Evolutionary conservation across 2,888 invertebrate genomes (phyloP).

Genomic region (Uloborus plumipes): DNA sequence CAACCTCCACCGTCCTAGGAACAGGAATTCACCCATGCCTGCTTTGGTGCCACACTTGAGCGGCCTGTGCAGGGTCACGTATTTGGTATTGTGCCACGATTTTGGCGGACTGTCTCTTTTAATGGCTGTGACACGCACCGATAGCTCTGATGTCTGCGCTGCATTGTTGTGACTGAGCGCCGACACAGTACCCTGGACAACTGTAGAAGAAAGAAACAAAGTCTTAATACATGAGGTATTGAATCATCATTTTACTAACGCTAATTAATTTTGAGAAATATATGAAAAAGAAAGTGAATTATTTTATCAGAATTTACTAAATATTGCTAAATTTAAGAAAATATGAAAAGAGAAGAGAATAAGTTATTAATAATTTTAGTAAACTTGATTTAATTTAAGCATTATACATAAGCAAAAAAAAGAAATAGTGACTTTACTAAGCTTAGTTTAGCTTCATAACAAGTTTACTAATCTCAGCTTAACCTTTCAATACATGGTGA

Average conservation of each 20-base stretch:
- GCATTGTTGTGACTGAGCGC: slow-evolving; percentile 78
- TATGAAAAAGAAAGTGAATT: no score
- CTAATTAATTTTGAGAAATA: no score
- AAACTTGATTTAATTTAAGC: background rate
- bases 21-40: slow-evolving; percentile 83
- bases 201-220: slow-evolving; percentile 71
- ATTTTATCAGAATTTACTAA: no score
- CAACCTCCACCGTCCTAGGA: slow-evolving; percentile 81
- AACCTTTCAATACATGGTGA: no score
- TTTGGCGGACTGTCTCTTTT: slow-evolving; percentile 72
- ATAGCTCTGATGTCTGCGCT: slow-evolving; percentile 79
- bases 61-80: slow-evolving; percentile 73
- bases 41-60: slow-evolving; percentile 80
- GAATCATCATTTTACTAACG: no score
- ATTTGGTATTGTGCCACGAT: slow-evolving; percentile 36
- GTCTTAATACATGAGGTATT: background rate
- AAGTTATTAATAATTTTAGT: background rate
- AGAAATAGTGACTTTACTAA: no score
- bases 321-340: no score
- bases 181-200: slow-evolving; percentile 80
- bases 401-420: no score
- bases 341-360: no score
- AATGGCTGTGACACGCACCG: slow-evolving; percentile 79
- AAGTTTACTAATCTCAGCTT: no score
- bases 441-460: no score